phyloP scores from a whole-genome alignment of 2,113 vertebrate species.

The Phalacrocorax brasilianus region DNA sequence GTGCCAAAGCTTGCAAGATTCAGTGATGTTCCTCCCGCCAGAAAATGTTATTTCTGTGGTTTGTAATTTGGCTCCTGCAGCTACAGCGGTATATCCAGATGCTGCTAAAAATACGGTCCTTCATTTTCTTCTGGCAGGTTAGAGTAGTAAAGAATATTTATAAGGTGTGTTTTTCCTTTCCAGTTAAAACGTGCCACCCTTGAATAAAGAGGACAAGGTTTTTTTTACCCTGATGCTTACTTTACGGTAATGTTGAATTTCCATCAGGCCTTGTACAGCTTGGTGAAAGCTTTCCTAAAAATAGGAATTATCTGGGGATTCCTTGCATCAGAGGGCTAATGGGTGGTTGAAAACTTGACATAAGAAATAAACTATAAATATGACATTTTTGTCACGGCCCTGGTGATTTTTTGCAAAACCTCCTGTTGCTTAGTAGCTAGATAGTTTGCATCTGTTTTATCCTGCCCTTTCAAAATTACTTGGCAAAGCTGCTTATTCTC shows the following conservation, averaged over 20 bases:
- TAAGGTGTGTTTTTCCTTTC: not conserved
- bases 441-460: not conserved
- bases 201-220: not conserved
- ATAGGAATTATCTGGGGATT: not conserved
- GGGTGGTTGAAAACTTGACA: not conserved
- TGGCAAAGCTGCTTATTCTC: not conserved
- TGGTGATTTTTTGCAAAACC: not conserved
- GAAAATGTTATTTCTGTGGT: not conserved
- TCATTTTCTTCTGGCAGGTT: not conserved
- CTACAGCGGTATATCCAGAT: not conserved
- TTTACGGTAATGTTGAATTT: not conserved
- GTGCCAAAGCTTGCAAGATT: not conserved
- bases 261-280: not conserved
- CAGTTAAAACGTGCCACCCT: not conserved
- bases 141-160: not conserved
- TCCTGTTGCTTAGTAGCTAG: conserved; percentile 28
- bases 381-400: not conserved
- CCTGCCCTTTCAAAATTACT: not conserved
- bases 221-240: not conserved
- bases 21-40: not conserved
- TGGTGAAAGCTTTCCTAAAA: conserved; percentile 14
- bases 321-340: not conserved
- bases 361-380: not conserved
- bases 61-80: not conserved
- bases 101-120: not conserved